These are phyloP conservation scores for Halichoerus grypus DNA, from an alignment of 2,113 vertebrate genomes.

Conservation along the genomic window DNA sequence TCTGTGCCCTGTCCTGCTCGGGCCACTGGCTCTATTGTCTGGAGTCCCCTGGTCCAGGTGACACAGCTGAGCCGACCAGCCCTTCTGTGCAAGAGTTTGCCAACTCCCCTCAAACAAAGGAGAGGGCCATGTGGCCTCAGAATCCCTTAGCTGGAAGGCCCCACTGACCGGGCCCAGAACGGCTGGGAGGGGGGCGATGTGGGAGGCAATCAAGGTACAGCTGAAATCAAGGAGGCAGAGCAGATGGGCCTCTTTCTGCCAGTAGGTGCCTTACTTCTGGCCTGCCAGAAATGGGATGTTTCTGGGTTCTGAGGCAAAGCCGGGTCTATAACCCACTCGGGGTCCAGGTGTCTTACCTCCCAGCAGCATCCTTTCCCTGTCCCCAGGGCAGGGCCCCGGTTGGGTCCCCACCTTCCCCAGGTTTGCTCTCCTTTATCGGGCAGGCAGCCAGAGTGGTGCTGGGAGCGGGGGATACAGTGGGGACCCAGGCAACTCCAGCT, in stretches of 20 bases:
- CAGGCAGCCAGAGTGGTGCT: not conserved
- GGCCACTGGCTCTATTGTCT: constrained; percentile 76
- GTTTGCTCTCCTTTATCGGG: not conserved
- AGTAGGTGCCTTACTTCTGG: not conserved
- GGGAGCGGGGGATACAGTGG: not conserved
- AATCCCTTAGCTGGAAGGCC: not conserved
- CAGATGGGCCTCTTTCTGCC: not conserved
- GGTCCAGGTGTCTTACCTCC: not conserved
- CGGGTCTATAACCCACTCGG: not conserved
- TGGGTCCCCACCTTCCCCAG: not conserved
- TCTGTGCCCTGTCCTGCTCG: constrained; percentile 26
- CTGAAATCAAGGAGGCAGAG: not conserved
- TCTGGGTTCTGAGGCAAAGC: not conserved
- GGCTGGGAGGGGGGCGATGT: no score
- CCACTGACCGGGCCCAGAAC: not conserved
- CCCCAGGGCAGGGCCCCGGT: not conserved
- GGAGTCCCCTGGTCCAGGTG: constrained; percentile 64
- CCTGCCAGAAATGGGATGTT: not conserved
- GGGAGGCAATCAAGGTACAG: not conserved
- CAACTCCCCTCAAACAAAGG: not conserved
- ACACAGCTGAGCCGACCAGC: constrained; percentile 53
- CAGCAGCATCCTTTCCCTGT: not conserved
- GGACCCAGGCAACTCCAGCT: not conserved
- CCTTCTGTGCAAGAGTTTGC: constrained; percentile 4
- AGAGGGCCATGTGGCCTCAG: not conserved